A percentile compares a stretch with the other conserved stretches of the same genome.
Conservation (phyloP, 64 coral and sea anemone species). For the Pocillopora damicornis region DNA sequence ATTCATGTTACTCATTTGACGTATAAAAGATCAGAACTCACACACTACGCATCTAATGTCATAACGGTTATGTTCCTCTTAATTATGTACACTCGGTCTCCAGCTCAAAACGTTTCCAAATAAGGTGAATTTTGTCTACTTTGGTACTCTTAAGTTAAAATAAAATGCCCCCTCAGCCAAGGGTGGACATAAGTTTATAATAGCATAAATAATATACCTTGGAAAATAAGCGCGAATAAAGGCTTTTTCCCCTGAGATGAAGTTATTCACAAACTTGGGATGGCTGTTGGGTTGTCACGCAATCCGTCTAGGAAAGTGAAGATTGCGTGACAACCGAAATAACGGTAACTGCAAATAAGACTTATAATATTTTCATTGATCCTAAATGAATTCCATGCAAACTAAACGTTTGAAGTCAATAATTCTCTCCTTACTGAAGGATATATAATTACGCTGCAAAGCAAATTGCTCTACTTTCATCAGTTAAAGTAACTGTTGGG, state of each 20-base stretch:
- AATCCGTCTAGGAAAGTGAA: background rate
- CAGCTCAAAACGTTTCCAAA: background rate
- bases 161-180: background rate
- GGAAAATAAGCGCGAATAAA: slow-evolving; percentile 8
- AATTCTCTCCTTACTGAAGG: background rate
- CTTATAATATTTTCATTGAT: background rate
- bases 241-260: slow-evolving; percentile 1
- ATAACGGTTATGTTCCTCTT: background rate
- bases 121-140: background rate
- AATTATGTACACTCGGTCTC: background rate
- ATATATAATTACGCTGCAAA: background rate
- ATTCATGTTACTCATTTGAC: no score
- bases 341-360: background rate
- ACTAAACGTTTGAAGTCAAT: background rate
- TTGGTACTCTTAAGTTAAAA: slow-evolving; percentile 7
- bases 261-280: background rate
- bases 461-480: background rate
- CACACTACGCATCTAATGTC: background rate
- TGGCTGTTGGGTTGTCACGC: background rate
- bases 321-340: background rate
- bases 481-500: background rate
- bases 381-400: background rate
- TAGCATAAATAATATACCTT: slow-evolving; percentile 36
- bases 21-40: no score
- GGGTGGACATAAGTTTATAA: slow-evolving; percentile 35